A percentile compares a stretch with the other conserved stretches of the same genome.
Evolutionary conservation across 1,140 invertebrate genomes (phyloP).

Genomic region (Ceratosolen fusciceps): DNA sequence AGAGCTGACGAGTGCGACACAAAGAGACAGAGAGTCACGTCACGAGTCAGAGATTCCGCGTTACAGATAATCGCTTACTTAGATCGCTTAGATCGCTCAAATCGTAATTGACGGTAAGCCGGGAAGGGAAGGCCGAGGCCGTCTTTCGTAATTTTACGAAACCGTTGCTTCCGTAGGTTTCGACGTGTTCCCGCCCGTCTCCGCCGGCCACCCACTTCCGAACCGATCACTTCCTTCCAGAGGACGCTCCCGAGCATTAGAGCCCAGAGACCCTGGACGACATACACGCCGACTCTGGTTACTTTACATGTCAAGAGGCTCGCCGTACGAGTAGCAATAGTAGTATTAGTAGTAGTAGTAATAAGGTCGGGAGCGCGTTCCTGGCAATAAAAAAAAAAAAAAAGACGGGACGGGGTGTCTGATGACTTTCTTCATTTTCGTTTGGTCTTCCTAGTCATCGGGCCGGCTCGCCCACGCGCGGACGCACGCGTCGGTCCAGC

Average conservation of each 20-base stretch:
- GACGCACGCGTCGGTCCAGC: neutral
- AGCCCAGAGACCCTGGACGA: neutral
- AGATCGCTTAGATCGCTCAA: neutral
- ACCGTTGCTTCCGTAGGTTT: no score
- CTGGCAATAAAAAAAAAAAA: neutral
- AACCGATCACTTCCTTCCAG: no score
- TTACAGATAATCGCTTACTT: neutral
- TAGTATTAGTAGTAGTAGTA: no score
- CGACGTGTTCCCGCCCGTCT: no score
- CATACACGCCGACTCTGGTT: no score
- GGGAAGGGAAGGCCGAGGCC: neutral
- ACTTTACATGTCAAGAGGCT: neutral
- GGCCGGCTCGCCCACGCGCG: neutral
- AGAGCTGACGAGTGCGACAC: neutral
- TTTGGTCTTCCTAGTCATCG: neutral
- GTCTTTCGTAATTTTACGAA: slow-evolving; percentile 7
- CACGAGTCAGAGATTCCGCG: no score
- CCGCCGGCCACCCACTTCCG: no score
- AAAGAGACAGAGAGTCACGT: neutral
- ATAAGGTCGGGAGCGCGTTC: no score
- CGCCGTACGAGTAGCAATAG: neutral
- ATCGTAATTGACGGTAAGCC: slow-evolving; percentile 6
- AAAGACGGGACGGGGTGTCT: neutral
- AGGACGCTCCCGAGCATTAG: no score
- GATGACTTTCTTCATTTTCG: neutral